A percentile compares a stretch with the other conserved stretches of the same genome.
These are phyloP conservation scores for Tetramorium alpestre DNA, from an alignment of 1,140 invertebrate species.

Conservation along the genomic window DNA sequence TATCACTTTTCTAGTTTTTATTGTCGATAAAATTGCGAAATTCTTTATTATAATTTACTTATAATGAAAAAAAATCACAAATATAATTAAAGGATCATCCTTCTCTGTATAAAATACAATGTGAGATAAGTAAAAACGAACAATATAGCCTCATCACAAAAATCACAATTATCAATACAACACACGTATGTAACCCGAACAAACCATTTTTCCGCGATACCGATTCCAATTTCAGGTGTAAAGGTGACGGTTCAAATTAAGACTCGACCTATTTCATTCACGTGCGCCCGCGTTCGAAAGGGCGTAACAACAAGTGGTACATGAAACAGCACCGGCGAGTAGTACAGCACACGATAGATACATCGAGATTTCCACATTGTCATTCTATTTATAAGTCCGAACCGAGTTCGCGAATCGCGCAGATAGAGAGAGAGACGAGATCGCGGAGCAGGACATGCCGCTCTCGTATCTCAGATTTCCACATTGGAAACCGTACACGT, in stretches of 20 bases:
- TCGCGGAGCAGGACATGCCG: background rate
- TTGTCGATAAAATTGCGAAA: background rate
- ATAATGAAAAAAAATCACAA: background rate
- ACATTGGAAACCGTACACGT: background rate
- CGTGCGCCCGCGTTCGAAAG: background rate
- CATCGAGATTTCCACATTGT: conserved; percentile 39
- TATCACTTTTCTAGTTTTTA: background rate
- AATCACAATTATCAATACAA: background rate
- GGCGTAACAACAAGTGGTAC: conserved; percentile 47
- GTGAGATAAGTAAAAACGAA: background rate
- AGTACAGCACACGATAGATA: background rate
- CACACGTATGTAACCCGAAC: background rate
- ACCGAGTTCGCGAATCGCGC: background rate
- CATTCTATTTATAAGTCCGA: conserved; percentile 34
- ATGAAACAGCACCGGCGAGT: background rate
- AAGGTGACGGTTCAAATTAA: conserved; percentile 23
- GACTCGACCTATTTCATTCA: conserved; percentile 35
- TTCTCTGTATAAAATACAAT: background rate
- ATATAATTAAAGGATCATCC: background rate
- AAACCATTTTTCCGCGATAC: background rate
- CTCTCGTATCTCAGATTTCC: conserved; percentile 15
- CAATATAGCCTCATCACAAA: background rate
- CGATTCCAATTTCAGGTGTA: background rate
- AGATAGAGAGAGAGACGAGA: background rate
- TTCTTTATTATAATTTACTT: background rate